These are phyloP conservation scores for Ornithoptera priamus DNA, from an alignment of 2,888 invertebrate species.

Conservation along the genomic window DNA sequence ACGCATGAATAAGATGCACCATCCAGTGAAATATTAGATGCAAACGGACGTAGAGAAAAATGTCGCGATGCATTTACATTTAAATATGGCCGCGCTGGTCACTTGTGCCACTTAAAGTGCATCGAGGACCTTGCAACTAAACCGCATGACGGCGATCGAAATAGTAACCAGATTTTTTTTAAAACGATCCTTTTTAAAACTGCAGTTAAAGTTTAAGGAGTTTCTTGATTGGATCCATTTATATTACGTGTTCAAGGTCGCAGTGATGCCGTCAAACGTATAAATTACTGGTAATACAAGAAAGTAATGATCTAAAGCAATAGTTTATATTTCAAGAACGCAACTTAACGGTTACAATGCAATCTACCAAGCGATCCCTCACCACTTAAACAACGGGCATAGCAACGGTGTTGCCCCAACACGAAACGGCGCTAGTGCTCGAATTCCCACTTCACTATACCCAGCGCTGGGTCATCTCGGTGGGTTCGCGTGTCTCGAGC, in stretches of 20 bases:
- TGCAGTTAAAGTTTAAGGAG: too few species aligned
- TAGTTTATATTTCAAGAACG: too few species aligned
- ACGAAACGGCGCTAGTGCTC: slow-evolving; percentile 10
- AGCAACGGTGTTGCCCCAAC: too few species aligned
- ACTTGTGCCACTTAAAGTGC: slow-evolving; percentile 12
- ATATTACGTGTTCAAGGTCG: too few species aligned
- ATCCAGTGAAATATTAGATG: slow-evolving; percentile 72
- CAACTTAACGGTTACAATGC: too few species aligned
- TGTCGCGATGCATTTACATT: slow-evolving; percentile 67
- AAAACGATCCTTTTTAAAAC: background rate
- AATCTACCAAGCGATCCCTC: too few species aligned
- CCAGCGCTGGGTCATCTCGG: slow-evolving; percentile 26
- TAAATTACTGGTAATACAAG: too few species aligned
- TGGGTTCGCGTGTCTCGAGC: slow-evolving; percentile 28
- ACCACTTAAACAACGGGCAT: too few species aligned
- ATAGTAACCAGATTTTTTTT: background rate
- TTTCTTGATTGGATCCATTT: too few species aligned
- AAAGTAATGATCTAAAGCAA: too few species aligned
- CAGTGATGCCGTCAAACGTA: too few species aligned
- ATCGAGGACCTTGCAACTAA: background rate
- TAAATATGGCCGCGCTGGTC: slow-evolving; percentile 49
- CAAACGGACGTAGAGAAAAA: slow-evolving; percentile 67
- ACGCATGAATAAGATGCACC: slow-evolving; percentile 68
- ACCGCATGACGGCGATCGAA: background rate
- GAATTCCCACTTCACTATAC: slow-evolving; percentile 21